Base-by-base conservation (phyloP, 2,888 invertebrate genomes). In the Pseudoips prasinana region DNA sequence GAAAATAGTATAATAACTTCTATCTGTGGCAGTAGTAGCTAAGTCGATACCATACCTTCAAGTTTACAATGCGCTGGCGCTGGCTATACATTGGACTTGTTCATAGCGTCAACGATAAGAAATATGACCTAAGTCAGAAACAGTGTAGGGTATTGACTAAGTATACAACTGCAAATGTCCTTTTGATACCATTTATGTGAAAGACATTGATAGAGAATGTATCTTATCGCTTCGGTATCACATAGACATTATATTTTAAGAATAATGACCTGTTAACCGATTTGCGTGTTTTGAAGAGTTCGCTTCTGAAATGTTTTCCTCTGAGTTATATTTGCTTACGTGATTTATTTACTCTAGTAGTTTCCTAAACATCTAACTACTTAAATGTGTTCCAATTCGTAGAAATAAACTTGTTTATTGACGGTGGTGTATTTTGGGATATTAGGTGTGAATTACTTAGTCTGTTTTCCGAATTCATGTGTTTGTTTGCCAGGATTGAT, bases 361-460 rank as follows among this genome's bases (percentile, higher is more conserved):
- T 57, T 59, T 54, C 49, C 38, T 62, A 61, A 53, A 53, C 41
- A 52, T 55, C 39, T 59, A 54, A 55, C 46, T 44, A 23, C 33
- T 32, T 47, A 14, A 14, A 14, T 3, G 5, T 14, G 14, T 14
- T 14, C 5, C 14, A 5, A 3, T 59, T 58, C 46, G 45, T 46
- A 49, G 51, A 48, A 58, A 52, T 46, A n/a, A n/a, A n/a, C 48
- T 50, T 40, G 56, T 51, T 53, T 58, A 38, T 58, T 58, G 38
- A 39, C 54, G 50, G 58, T 58, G 54, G 55, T 58, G 58, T 58
- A 51, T 60, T 54, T 48, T 57, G 64, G 58, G 52, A 45, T 37
- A 42, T 24, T 50, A 50, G 51, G 44, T 58, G 56, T 59, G 50
- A 47, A 29, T 23, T 42, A 36, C 35, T 30, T 50, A 33, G 25